Base-by-base conservation (phyloP, 2,888 invertebrate species). In the Nowickia ferox region DNA sequence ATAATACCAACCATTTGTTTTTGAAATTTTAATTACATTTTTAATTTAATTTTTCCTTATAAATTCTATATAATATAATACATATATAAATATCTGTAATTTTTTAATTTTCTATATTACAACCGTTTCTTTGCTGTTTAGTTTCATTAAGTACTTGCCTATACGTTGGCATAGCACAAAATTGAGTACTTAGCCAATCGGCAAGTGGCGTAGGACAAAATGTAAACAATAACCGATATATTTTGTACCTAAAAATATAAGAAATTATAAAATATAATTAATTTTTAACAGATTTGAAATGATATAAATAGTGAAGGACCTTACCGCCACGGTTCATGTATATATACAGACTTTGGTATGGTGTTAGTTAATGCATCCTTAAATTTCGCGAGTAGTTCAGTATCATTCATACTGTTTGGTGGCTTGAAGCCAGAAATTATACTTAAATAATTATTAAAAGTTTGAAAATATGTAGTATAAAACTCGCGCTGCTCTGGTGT, bases 251-350 rank as follows among this genome's bases (percentile, higher is more conserved):
- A 68, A 17, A 87, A 87, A 53, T 30, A 82, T 17, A 63, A 46
- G 61, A 48, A 53, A 19, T 48, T 48, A 17, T 38, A 9, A 46
- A 65, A 61, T 40, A 6, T 68, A 13, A 11, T 17, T 51, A 30
- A 15, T n/a, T 9, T 17, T 38, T 51, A 10, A 9, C 22, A 11
- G 9, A 22, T 30, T 30, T 30, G 5, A 30, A 30, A 30, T 30
- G 1, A 48, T 6, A 57, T 38, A 13, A 48, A 59, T 61, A 9
- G 42, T 48, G 51, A 13, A 38, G 22, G 44, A 19, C 65, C 93
- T 89, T 94, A 96, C 90, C 96, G 93, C 93, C 94, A 95, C 0
- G 96, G 94, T 89, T 96, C 96, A 87, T 95, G 95, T 93, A 95
- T 95, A 89, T 97, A 97, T 9, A 94, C 86, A 4, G 94, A 88